Evolutionary conservation across 92 coral and sea anemone species (phyloP), one percentile per base, ranked within the genome.

Genomic region (Virgularia gustaviana): DNA sequence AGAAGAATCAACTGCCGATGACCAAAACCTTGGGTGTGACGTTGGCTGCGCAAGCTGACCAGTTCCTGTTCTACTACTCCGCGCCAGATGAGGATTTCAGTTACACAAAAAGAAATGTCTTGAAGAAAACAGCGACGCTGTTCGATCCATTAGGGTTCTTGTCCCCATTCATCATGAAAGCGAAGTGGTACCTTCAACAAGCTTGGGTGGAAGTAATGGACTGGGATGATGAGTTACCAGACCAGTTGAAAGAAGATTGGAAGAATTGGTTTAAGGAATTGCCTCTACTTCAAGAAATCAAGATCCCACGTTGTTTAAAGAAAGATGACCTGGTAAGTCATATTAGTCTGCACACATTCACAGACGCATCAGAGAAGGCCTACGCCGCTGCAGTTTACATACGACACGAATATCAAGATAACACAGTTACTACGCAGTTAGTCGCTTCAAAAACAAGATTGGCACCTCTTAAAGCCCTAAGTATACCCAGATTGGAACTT

Each of bases 61-160:
- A 70, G 44, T 71, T 71, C 55, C 51, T 30, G 43, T 78, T 78
- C 34, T 15, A 60, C 28, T 77, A 77, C 31, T 70, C 75, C 18
- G 72, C 75, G 8, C 81, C 82, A 10, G 6, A 47, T 1, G 57
- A 75, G 19, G 82, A 75, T 52, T 76, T 65, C 1, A 49, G 54
- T 3, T 64, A 27, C 52, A 75, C 85, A 2, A 75, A 64, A 36
- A n/a, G 77, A 19, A 74, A 75, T 20, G 81, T 81, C 42, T 53
- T 75, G 12, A 64, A 52, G 37, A 80, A 65, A 22, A 81, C 81
- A 31, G 86, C 72, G 38, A 33, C 64, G 30, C 9, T 76, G 8
- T 66, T 55, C 18, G 78, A 81, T 39, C 82, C 73, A 22, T 78
- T 81, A 4, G 86, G 82, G 10, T 76, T 81, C 41, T 53, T 67